phyloP scores from a whole-genome alignment of 2,797 vertebrate genomes.

The Liasis olivaceus region DNA sequence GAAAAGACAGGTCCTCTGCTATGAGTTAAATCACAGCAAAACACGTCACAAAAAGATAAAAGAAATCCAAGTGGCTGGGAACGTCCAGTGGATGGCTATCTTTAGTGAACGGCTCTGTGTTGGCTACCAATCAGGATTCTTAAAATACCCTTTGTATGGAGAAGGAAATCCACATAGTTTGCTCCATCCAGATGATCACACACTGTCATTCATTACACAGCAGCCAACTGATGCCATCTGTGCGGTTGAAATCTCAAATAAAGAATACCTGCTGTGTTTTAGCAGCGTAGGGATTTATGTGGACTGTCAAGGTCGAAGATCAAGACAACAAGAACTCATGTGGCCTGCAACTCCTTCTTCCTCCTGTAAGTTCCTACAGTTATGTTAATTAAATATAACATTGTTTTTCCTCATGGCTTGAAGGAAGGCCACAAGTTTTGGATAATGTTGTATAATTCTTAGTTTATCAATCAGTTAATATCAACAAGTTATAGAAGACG shows the following conservation, averaged over 20 bases:
- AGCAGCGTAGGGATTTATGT: constrained; percentile 93
- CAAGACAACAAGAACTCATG: constrained; percentile 97
- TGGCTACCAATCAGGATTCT: constrained; percentile 93
- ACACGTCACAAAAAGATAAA: constrained; percentile 88
- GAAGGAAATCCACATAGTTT: constrained; percentile 83
- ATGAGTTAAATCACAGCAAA: constrained; percentile 94
- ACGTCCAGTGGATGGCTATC: constrained; percentile 95
- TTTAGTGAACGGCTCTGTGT: constrained; percentile 93
- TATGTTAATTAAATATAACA: neutral
- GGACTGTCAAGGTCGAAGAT: constrained; percentile 95
- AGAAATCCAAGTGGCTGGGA: constrained; percentile 88
- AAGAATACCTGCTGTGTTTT: constrained; percentile 98
- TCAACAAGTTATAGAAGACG: neutral
- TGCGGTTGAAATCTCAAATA: constrained; percentile 95
- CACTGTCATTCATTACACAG: constrained; percentile 91
- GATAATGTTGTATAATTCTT: neutral
- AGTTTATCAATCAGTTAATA: neutral
- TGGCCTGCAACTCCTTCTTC: constrained; percentile 92
- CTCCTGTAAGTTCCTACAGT: constrained; percentile 86
- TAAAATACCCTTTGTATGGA: constrained; percentile 86
- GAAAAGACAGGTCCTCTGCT: constrained; percentile 95
- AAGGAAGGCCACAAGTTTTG: neutral
- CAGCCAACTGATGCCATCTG: constrained; percentile 89
- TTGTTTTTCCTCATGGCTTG: neutral
- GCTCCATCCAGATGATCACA: constrained; percentile 93